phyloP scores from a whole-genome alignment of 2,888 invertebrate genomes.

The Dastarcus helophoroides region DNA sequence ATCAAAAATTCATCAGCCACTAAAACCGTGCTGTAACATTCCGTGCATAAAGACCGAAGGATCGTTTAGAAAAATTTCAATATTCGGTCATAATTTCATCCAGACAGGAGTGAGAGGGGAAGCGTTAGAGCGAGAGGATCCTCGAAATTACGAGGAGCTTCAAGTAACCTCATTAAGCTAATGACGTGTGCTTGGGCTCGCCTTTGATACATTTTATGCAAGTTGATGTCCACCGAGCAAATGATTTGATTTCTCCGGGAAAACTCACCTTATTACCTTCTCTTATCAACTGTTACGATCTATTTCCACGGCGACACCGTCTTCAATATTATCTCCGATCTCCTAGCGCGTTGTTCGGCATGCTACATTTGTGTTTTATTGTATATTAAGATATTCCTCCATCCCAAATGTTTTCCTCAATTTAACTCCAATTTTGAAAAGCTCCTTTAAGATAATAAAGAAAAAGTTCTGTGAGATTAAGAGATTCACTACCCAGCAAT shows the following conservation, averaged over 20 bases:
- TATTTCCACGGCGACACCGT: conserved; percentile 22
- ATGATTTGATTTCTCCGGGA: conserved; percentile 29
- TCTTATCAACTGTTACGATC: conserved; percentile 29
- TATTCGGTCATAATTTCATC: conserved; percentile 24
- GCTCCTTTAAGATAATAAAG: no score
- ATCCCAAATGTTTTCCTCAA: no score
- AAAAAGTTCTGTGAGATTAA: no score
- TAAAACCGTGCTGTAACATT: conserved; percentile 25
- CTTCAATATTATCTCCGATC: conserved; percentile 29
- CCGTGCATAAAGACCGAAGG: conserved; percentile 13
- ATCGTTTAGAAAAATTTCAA: conserved; percentile 15
- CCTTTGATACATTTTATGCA: conserved; percentile 31
- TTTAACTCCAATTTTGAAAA: no score
- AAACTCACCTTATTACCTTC: no score
- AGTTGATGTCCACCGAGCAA: conserved; percentile 29
- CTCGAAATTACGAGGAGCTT: conserved; percentile 13
- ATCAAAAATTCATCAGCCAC: conserved; percentile 33
- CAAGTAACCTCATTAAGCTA: conserved; percentile 32
- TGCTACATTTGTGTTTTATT: conserved; percentile 30
- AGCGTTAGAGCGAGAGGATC: conserved; percentile 15
- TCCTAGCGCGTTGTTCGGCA: conserved; percentile 26
- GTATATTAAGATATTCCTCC: conserved; percentile 27
- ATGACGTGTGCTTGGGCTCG: conserved; percentile 27
- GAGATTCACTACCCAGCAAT: no score
- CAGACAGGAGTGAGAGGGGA: no score